These are phyloP conservation scores for Chionoecetes opilio DNA, from an alignment of 1,140 invertebrate species.

Conservation along the genomic window DNA sequence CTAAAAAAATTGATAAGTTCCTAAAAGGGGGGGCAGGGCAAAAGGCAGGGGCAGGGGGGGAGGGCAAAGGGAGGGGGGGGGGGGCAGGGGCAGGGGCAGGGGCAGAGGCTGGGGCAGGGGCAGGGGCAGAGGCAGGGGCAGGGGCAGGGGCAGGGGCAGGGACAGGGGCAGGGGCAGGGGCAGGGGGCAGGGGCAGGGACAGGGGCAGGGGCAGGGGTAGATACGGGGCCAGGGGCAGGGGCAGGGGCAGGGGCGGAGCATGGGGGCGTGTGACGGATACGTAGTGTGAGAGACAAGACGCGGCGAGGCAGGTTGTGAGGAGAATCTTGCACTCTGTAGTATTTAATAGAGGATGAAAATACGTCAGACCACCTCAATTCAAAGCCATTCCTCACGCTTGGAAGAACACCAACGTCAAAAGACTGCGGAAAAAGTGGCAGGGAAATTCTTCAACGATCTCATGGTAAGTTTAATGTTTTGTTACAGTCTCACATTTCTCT, in stretches of 20 bases:
- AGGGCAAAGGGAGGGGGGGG: not conserved
- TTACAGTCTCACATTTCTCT: not conserved
- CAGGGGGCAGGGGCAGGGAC: not conserved
- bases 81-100: too few relatives aligned
- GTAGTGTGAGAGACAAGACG: not conserved
- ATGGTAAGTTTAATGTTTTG: not conserved
- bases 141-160: too few relatives aligned
- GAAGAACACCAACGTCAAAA: slow-evolving; percentile 16
- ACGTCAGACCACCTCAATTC: not conserved
- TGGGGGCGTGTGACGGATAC: not conserved
- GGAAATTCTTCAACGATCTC: too few relatives aligned
- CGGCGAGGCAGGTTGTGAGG: not conserved
- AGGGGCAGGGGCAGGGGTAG: not conserved
- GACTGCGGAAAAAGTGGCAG: not conserved
- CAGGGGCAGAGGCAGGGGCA: too few relatives aligned
- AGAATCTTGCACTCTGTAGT: not conserved
- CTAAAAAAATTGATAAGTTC: not conserved
- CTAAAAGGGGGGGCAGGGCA: not conserved
- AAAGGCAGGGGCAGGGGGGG: not conserved
- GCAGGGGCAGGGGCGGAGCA: not conserved
- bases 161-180: too few relatives aligned
- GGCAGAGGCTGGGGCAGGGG: too few relatives aligned
- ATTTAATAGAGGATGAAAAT: not conserved
- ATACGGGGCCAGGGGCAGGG: too few relatives aligned
- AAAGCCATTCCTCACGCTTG: slow-evolving; percentile 1